phyloP scores from a whole-genome alignment of 1,140 invertebrate genomes.

The Caenorhabditis brenneri region DNA sequence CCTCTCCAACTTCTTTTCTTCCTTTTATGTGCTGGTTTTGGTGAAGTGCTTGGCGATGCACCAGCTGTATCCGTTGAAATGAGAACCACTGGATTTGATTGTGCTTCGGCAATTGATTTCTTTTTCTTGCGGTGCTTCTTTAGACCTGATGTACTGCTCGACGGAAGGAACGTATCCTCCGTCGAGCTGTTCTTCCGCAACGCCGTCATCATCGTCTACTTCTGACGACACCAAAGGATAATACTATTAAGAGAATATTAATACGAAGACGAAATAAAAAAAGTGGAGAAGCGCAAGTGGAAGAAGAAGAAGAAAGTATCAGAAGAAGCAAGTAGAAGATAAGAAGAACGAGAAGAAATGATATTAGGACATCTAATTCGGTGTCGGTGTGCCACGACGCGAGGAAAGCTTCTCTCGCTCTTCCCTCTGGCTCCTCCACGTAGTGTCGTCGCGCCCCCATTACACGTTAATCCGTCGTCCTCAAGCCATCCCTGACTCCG shows the following conservation, averaged over 20 bases:
- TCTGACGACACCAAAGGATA: conserved; percentile 14
- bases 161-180: conserved; percentile 28
- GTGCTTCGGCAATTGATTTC: conserved; percentile 38
- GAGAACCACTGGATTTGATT: conserved; percentile 6
- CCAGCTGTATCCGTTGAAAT: conserved; percentile 6
- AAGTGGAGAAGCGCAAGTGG: not conserved
- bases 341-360: conserved; percentile 28
- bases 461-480: conserved; percentile 41
- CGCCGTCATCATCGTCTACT: conserved; percentile 33
- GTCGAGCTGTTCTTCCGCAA: conserved; percentile 34
- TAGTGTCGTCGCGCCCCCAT: conserved; percentile 37
- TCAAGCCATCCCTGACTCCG: conserved; percentile 19
- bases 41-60: conserved; percentile 3
- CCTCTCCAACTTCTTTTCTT: conserved; percentile 37
- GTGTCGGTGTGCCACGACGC: conserved; percentile 17
- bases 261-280: not conserved
- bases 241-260: conserved; percentile 30
- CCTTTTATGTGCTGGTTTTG: conserved; percentile 25
- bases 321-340: not conserved
- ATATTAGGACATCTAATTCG: conserved; percentile 40
- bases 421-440: conserved; percentile 33
- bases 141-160: conserved; percentile 6
- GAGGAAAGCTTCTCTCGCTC: not conserved
- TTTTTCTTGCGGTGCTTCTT: conserved; percentile 34
- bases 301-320: not conserved